Evolutionary conservation across 2,888 invertebrate genomes (phyloP).

Genomic region (Ecdyonurus torrentis): DNA sequence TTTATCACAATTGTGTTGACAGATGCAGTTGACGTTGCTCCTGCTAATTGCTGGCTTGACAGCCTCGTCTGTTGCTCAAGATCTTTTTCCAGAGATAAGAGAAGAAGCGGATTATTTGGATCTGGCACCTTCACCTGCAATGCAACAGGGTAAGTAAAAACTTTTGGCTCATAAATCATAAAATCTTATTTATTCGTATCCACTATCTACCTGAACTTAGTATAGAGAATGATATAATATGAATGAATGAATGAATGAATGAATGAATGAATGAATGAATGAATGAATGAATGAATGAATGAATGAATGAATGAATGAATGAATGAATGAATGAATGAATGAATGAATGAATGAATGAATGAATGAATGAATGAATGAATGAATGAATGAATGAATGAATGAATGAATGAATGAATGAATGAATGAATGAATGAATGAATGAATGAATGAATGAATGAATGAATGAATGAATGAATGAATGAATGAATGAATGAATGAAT

Average conservation of each 20-base stretch:
- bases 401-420: background rate
- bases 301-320: background rate
- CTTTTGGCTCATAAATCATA: no score
- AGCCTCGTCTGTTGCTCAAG: no score
- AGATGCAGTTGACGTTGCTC: no score
- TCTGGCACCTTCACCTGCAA: no score
- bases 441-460: background rate
- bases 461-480: background rate
- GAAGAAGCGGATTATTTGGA: no score
- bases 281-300: background rate
- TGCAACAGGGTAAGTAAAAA: no score
- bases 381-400: background rate
- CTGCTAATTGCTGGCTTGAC: no score
- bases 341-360: background rate
- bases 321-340: background rate
- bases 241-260: background rate
- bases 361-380: background rate
- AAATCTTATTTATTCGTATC: no score
- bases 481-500: background rate
- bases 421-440: background rate
- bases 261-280: background rate
- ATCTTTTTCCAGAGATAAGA: no score
- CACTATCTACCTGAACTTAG: no score
- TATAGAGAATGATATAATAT: background rate
- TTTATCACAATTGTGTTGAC: no score